phyloP scores from a whole-genome alignment of 2,888 invertebrate species.

The Arge pagana region DNA sequence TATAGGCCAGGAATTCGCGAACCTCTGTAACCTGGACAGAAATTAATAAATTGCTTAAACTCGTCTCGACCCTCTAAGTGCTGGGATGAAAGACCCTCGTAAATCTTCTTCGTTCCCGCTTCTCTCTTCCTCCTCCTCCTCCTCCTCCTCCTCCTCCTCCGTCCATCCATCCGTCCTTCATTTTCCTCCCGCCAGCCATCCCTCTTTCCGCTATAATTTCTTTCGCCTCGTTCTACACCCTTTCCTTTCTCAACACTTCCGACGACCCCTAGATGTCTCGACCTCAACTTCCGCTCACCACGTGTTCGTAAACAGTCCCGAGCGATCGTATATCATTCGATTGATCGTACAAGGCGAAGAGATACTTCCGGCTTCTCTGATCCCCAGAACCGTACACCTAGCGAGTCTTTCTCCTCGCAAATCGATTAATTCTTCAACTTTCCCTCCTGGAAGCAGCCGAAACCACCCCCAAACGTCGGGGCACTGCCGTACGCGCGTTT shows the following conservation, averaged over 20 bases:
- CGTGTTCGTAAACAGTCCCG: conserved; percentile 8
- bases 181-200: neutral
- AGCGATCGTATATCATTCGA: conserved; percentile 13
- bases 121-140: conserved; percentile 12
- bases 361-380: no score
- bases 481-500: no score
- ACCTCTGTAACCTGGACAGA: conserved; percentile 42
- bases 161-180: no score
- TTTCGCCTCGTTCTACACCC: no score
- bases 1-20: conserved; percentile 24
- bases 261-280: neutral
- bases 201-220: neutral
- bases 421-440: no score
- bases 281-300: conserved; percentile 4
- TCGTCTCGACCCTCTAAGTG: conserved; percentile 47
- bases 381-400: no score
- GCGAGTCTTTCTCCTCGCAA: no score
- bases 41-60: conserved; percentile 56
- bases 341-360: conserved; percentile 6
- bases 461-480: no score
- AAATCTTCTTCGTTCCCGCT: conserved; percentile 49
- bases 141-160: conserved; percentile 2
- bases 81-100: conserved; percentile 51
- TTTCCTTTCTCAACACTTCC: conserved; percentile 13
- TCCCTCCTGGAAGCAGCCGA: no score